Base-by-base conservation (phyloP, 2,888 invertebrate genomes). In the Baronia brevicornis region DNA sequence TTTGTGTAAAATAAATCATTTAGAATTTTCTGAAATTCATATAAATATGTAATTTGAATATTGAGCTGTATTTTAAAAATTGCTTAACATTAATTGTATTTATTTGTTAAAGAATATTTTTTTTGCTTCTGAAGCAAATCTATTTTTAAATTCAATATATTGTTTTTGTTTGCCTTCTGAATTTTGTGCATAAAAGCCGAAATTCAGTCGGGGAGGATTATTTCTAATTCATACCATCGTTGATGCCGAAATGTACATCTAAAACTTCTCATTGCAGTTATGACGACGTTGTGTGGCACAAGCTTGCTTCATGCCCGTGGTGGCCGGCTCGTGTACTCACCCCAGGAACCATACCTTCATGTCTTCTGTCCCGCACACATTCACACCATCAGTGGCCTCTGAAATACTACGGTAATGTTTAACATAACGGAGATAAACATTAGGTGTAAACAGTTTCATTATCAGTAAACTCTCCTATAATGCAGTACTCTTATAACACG, bases 211-310 rank as follows among this genome's bases (percentile, higher is more conserved):
- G 19, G 19, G 5, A 19, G n/a, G 2, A 19, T 2, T 6, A 19
- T 5, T 19, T 19, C 7, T 6, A 5, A 21, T 18, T 14, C 15
- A 4, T 27, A 27, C 6, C 20, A 5, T n/a, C 11, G 1, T 27
- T 7, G 10, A 26, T 18, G 8, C 15, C 3, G 2, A 10, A 11
- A 11, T 27, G 5, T n/a, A 3, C 4, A 20, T 4, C 2, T 29
- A 18, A 14, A 26, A 9, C 26, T 26, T 9, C 5, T 37, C 11
- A 7, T 5, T 30, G 6, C 40, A 79, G 79, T 0, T 79, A 79
- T 36, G 74, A 75, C 21, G 82, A 82, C 47, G 67, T 84, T 12
- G 80, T 84, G 1, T 84, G 82, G 82, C 72, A 82, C 51, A 82
- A 82, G 51, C 55, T 82, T 6, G 71, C 72, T 28, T 18, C 57